Base-by-base conservation (phyloP, 2,888 invertebrate genomes). In the Flexamia atlantica region DNA sequence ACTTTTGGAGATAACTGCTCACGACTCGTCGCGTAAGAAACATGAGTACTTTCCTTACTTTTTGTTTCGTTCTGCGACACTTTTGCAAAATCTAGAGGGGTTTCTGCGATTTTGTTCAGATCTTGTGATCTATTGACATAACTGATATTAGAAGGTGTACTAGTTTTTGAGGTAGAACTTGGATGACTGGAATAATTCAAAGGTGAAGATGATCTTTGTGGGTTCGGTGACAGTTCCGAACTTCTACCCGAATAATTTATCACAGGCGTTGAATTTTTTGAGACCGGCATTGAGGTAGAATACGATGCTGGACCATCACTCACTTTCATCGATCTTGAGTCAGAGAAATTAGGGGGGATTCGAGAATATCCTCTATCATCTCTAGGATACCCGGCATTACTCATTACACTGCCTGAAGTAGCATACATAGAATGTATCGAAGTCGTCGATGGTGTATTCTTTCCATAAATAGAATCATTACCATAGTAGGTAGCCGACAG, bases 1-100 rank as follows among this genome's bases (percentile, higher is more conserved):
- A 87, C 86, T 76, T 86, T 87, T 4, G 85, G 82, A 14, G 86
- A 86, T 25, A 87, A 82, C 53, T 86, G 84, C 28, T 87, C 86
- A 25, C 86, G 86, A 36, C 84, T 85, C 12, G 85, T 84, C 10
- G 86, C 82, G 76, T 84, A 87, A 3, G 86, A 81, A 30, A 86
- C 53, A n/a, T 84, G 84, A 20, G 85, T 80, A 57, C 36, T 79
- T 32, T 79, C 79, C 46, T 79, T 79, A 20, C 20, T 32, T 57
- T 57, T 79, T 28, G 28, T 28, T n/a, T 79, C 57, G 36, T 32
- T 79, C 57, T 53, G 57, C 7, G 79, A 79, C 20, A 83, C 64
- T 79, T 85, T 85, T 17, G 83, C 72, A 57, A 81, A 85, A 25
- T 79, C 82, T 32, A 85, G 40, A 20, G 85, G 84, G 36, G 70